Evolutionary conservation across 2,888 invertebrate species (phyloP), one percentile per base, ranked within the genome.

Genomic region (Cinara cedri): DNA sequence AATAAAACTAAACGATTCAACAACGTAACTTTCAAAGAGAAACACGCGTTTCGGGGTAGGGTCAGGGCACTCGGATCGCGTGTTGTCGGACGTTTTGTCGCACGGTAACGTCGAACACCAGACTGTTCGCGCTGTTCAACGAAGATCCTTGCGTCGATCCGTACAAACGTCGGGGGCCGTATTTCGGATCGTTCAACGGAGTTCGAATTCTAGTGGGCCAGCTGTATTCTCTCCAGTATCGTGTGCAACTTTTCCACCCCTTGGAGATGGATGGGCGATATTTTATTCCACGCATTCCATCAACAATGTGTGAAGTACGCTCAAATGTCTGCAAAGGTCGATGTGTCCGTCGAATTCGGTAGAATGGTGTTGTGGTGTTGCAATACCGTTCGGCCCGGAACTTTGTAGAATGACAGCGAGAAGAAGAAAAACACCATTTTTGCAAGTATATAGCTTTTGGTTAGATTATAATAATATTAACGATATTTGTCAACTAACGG

Each of bases 241-340:
- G 90, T 90, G 65, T 90, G 89, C 81, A 93, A 86, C 14, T 90
- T 90, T 82, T 91, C 90, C 83, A 91, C 85, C 82, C 91, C 91
- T 86, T 88, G 84, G 87, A 82, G 86, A 87, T 83, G 84, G 0
- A 84, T 83, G 1, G 89, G 88, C 1, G 91, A 90, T 83, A 92
- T 86, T 83, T 93, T 91, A n/a, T 44, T 90, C 89, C 75, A 93
- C 87, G 84, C 92, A 92, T 85, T 94, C 94, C 10, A 89, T 89
- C 1, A 96, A 87, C 82, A 96, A 87, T 2, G 90, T 90, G 82
- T 95, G 94, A 9, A 96, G 86, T 0, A 94, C 90, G 4, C 95
- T 94, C 74, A 96, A 87, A 84, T 96, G 94, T 84, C 94, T 94
- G 82, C 94, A 95, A 80, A 95, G 88, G 85, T 96, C 96, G n/a